Evolutionary conservation across 2,113 vertebrate species (phyloP), one percentile per base, ranked within the genome.

Genomic region (Carassius gibelio): DNA sequence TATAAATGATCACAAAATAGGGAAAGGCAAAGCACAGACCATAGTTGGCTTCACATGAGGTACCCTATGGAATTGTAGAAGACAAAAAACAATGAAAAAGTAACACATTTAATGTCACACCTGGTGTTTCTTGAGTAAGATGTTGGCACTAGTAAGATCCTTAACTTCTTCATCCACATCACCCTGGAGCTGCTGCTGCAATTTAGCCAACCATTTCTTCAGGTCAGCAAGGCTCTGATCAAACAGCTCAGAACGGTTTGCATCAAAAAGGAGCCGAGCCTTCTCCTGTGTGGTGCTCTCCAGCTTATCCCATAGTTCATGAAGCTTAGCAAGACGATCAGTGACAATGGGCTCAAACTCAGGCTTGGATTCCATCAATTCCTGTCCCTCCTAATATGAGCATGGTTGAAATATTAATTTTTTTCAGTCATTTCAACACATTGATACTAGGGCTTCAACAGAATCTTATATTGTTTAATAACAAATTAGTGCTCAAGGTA

Each of bases 81-180:
- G 4, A 21, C 5, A 57, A 30, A 78, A 78, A 19, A 79, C 17
- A 36, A 8, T 57, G 14, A 21, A 15, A 38, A 78, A 21, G 21
- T 21, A 36, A 36, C 21, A 9, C 8, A n/a, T 23, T 23, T 45
- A 88, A 82, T 69, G 23, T 77, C 15, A 42, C 78, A 94, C 98
- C 96, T 92, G 96, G 85, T 98, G 93, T 86, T 97, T 99, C 91
- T 96, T 97, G 48, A 99, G 94, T 90, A 96, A 94, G 90, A 96
- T 95, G 89, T 98, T 99, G 91, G 96, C 96, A 1, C 95, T 96
- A 0, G 96, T 97, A 89, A 99, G 94, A 91, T 98, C 97, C 89
- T 94, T 96, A 86, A 96, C 95, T 0, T 93, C 95, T 87, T 98
- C 95, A 0, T 97, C 95, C 88, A 98, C 95, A 0, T 97, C 92